Conservation (phyloP, 2,888 invertebrate genomes). For the Acanthacorydalis orientalis region DNA sequence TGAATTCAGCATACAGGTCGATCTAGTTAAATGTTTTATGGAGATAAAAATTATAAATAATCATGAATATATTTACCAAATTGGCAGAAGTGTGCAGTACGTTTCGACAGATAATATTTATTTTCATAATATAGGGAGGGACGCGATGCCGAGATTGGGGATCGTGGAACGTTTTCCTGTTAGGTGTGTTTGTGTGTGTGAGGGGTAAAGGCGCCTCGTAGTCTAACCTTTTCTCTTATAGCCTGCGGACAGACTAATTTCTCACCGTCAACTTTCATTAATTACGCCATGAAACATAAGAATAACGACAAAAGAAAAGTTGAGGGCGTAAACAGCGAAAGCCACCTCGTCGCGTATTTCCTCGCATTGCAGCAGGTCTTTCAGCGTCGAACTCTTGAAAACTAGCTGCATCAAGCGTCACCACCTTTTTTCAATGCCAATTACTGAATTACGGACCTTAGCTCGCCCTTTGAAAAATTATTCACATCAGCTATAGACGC, state of each 20-base stretch:
- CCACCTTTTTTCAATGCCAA: not conserved
- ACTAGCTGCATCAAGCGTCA: not conserved
- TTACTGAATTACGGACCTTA: not conserved
- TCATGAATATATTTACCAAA: too few species aligned
- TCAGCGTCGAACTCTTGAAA: not conserved
- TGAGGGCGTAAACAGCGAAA: not conserved
- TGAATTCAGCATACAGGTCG: too few species aligned
- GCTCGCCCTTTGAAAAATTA: not conserved
- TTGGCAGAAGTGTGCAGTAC: too few species aligned
- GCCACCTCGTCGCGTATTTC: not conserved
- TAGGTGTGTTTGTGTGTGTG: too few species aligned
- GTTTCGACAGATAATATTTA: too few species aligned
- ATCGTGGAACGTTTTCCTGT: too few species aligned
- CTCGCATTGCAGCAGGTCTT: not conserved
- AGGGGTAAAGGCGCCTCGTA: not conserved
- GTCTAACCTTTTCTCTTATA: not conserved
- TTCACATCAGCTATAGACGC: not conserved
- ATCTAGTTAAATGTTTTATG: too few species aligned
- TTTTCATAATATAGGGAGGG: too few species aligned
- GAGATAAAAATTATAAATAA: too few species aligned
- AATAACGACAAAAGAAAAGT: not conserved
- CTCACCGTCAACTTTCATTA: conserved; percentile 1
- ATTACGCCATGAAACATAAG: conserved; percentile 1
- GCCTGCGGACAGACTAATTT: conserved; percentile 1
- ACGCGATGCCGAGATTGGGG: too few species aligned